Evolutionary conservation across 2,888 invertebrate genomes (phyloP), one percentile per base, ranked within the genome.

Genomic region (Dendrolimus pini): DNA sequence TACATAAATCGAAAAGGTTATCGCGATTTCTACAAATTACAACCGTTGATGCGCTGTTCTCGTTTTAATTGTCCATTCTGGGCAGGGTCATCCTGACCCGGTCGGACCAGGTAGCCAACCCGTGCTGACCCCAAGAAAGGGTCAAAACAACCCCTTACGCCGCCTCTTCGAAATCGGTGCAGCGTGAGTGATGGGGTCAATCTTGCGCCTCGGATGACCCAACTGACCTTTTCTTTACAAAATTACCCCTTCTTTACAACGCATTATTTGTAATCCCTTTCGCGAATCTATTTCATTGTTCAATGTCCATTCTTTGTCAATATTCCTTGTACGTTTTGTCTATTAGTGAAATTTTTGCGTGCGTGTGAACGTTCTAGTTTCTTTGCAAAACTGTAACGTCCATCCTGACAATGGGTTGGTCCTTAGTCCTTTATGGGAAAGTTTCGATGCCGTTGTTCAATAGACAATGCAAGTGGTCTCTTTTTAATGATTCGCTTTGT

Each of bases 261-360:
- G 76, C 76, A 91, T 92, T 91, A 91, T 91, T 92, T 89, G 91
- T 89, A 89, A 87, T 87, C 87, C 91, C 90, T 91, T 89, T 86
- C 81, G 91, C 91, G 91, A 91, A 92, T 91, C 91, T 91, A 91
- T 92, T 91, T 73, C 67, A 82, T 89, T 89, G 86, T 89, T 71
- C 75, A 67, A 71, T 72, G 64, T 72, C 83, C 73, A 82, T 85
- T 85, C 81, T 77, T 66, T 75, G 72, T 71, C 72, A 71, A 74
- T 71, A 69, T 69, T 72, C 81, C 72, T 82, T 80, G 80, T 30
- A 30, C 30, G 81, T 78, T 80, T 78, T 77, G 83, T 82, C 80
- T 85, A 85, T 84, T 72, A 77, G 80, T 81, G 79, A 84, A 88
- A 89, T 82, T 88, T 88, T 89, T 85, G 89, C 89, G 82, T 75